Conservation (phyloP, 2,888 invertebrate genomes). For the Tachina grossa region DNA sequence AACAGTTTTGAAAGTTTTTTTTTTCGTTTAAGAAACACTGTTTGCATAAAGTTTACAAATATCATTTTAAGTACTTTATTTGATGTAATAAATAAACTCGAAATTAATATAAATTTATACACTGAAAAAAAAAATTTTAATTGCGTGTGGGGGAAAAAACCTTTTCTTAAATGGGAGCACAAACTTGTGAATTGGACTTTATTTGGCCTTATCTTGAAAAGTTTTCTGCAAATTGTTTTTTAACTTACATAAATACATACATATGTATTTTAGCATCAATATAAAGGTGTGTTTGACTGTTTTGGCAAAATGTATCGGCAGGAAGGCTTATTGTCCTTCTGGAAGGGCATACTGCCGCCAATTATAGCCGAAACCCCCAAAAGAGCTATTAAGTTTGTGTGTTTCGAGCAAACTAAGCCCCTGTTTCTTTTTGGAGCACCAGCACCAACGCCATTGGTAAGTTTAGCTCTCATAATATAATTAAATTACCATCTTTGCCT, state of each 20-base stretch:
- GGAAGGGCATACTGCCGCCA: slow-evolving; percentile 97
- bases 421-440: slow-evolving; percentile 91
- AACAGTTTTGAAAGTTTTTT: background rate
- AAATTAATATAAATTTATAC: slow-evolving; percentile 18
- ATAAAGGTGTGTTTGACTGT: slow-evolving; percentile 92
- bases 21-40: slow-evolving; percentile 22
- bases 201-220: too few relatives aligned
- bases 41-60: background rate
- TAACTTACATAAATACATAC: background rate
- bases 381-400: slow-evolving; percentile 95
- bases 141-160: too few relatives aligned
- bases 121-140: slow-evolving; percentile 34
- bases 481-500: background rate
- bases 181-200: too few relatives aligned
- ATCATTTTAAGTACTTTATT: slow-evolving; percentile 15
- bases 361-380: slow-evolving; percentile 97
- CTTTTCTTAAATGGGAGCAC: background rate
- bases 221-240: background rate
- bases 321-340: slow-evolving; percentile 93
- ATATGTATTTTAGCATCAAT: slow-evolving; percentile 82
- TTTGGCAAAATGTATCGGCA: slow-evolving; percentile 93
- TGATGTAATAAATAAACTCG: slow-evolving; percentile 7
- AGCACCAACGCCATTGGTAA: slow-evolving; percentile 90
- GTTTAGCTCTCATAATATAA: slow-evolving; percentile 71
- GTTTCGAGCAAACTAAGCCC: slow-evolving; percentile 96